phyloP scores from a whole-genome alignment of 2,113 vertebrate species.

The Meleagris gallopavo region DNA sequence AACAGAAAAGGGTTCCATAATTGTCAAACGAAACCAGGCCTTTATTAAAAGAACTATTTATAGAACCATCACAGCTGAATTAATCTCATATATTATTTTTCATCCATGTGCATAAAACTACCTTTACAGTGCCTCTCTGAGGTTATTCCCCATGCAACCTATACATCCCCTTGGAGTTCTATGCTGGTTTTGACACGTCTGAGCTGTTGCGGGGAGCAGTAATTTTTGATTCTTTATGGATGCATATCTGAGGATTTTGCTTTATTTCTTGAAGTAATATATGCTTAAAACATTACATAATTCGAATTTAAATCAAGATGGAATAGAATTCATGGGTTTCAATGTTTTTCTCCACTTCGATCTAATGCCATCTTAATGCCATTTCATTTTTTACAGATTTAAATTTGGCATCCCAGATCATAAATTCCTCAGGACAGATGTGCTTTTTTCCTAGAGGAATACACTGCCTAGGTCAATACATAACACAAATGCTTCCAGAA shows the following conservation, averaged over 20 bases:
- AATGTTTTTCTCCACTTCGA: background rate
- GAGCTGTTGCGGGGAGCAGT: background rate
- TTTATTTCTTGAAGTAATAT: background rate
- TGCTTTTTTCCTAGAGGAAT: background rate
- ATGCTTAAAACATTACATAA: background rate
- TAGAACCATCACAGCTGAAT: background rate
- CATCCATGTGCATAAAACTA: background rate
- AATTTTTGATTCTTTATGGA: background rate
- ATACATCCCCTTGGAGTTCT: background rate
- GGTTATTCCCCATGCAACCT: background rate
- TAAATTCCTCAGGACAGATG: background rate
- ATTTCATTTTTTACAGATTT: background rate
- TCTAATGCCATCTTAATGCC: background rate
- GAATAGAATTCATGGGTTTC: background rate
- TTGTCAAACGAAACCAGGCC: background rate
- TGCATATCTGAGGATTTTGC: background rate
- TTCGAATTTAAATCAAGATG: background rate
- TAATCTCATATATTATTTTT: background rate
- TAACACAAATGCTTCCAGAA: background rate
- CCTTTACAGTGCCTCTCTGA: background rate
- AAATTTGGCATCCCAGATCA: background rate
- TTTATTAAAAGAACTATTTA: background rate
- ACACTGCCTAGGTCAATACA: accelerated
- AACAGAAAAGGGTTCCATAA: background rate
- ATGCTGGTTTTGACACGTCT: background rate